Evolutionary conservation across 2,888 invertebrate genomes (phyloP).

Genomic region (Drosophila mercatorum): DNA sequence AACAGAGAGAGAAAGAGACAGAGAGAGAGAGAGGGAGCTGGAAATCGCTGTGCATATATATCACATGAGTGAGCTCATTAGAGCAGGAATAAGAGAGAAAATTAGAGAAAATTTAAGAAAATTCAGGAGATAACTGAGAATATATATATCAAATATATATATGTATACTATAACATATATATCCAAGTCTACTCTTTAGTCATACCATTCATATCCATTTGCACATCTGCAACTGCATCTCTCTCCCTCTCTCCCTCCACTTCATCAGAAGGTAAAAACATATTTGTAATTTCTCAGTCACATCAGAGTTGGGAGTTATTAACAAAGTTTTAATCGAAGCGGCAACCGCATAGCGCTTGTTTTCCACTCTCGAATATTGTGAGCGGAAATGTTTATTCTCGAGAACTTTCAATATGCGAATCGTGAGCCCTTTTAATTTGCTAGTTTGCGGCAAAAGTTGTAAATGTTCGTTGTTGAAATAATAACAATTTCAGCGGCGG

Average conservation of each 20-base stretch:
- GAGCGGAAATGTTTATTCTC: neutral
- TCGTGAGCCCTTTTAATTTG: slow-evolving; percentile 1
- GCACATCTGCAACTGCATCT: neutral
- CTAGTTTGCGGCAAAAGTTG: slow-evolving; percentile 2
- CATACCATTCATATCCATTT: neutral
- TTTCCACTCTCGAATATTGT: neutral
- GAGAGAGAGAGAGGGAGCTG: neutral
- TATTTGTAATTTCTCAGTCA: neutral
- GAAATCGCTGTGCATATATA: no score
- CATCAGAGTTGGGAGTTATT: neutral
- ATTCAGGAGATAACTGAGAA: no score
- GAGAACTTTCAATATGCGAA: neutral
- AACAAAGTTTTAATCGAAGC: neutral
- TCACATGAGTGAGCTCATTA: no score
- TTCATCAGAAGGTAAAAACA: neutral
- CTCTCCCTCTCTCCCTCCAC: neutral
- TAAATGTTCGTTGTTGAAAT: slow-evolving; percentile 19
- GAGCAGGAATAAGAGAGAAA: no score
- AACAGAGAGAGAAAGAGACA: neutral
- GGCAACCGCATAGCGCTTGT: neutral
- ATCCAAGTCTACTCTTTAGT: no score
- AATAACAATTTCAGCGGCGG: slow-evolving; percentile 44
- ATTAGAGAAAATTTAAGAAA: no score
- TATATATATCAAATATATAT: no score
- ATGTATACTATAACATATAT: no score